Evolutionary conservation across 2,797 vertebrate genomes (phyloP), one percentile per base, ranked within the genome.

Genomic region (Coreius guichenoti): DNA sequence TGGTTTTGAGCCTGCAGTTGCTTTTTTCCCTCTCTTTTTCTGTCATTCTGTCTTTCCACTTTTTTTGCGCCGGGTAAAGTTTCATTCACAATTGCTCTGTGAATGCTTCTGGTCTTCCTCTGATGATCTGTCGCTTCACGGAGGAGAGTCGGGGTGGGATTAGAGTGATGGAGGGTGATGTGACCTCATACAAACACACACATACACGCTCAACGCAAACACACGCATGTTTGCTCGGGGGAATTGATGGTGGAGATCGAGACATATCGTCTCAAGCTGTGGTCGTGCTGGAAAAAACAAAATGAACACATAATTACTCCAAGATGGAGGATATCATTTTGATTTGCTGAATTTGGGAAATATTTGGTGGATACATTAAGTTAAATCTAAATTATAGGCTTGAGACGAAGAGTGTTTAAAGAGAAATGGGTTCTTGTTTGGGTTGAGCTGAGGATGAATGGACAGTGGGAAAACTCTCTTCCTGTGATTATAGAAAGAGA

Each of bases 351-450:
- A 81, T 89, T 88, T 84, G 81, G 82, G 83, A 82, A 90, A 89
- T 89, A 91, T 91, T 89, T 84, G 73, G 78, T 84, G 88, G 74
- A 82, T 83, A 63, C 83, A 87, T 89, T 87, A 86, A 86, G 81
- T 85, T 81, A 83, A 73, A 87, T 88, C 69, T 89, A 90, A 90
- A 91, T 91, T 87, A 91, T 87, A 89, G 90, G 87, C 80, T 86
- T 88, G 79, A 82, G 84, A 85, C 70, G 63, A 86, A 76, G 74
- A 80, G 87, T 78, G 82, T 89, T 89, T 88, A 84, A 86, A 80
- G 79, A 82, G 83, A 87, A 89, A 85, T 82, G 84, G 58, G 23
- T 75, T 63, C 23, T 80, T 81, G 80, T 90, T 92, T 91, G 86
- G 87, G 90, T 33, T 88, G 83, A 80, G 61, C 51, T 21, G 79